A percentile compares a stretch with the other conserved stretches of the same genome.
Evolutionary conservation across 1,140 invertebrate genomes (phyloP).

Genomic region (Drosophila pandora): DNA sequence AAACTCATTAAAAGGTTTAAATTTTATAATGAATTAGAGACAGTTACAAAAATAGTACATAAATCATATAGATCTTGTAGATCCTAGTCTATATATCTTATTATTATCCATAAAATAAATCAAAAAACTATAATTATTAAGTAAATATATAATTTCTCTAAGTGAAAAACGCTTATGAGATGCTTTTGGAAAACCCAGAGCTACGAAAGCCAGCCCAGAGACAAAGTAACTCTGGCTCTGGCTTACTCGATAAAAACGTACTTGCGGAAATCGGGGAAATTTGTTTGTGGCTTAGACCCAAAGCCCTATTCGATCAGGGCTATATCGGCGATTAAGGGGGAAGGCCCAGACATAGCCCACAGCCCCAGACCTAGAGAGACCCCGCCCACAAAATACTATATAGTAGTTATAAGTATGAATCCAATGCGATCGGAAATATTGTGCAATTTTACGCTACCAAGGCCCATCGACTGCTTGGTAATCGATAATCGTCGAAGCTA

Average conservation of each 20-base stretch:
- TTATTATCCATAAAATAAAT: too few species aligned
- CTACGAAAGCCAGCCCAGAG: too few species aligned
- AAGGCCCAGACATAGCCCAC: conserved; percentile 15
- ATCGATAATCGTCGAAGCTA: conserved; percentile 21
- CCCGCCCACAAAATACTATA: conserved; percentile 6
- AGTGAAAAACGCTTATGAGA: conserved; percentile 27
- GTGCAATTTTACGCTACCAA: conserved; percentile 24
- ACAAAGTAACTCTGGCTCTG: background rate
- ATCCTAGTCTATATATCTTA: too few species aligned
- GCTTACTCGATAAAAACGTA: too few species aligned
- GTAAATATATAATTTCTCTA: background rate
- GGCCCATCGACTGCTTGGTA: conserved; percentile 17
- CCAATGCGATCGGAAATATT: conserved; percentile 13
- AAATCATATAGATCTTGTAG: too few species aligned
- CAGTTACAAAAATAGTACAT: too few species aligned
- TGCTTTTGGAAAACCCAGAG: conserved; percentile 33
- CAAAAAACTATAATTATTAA: too few species aligned
- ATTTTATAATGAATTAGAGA: too few species aligned
- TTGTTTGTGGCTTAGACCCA: conserved; percentile 20
- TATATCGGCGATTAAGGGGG: conserved; percentile 23
- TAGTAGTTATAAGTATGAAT: background rate
- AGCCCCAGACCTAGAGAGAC: background rate
- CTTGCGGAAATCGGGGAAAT: conserved; percentile 40
- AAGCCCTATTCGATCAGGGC: conserved; percentile 11
- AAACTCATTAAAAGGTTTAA: too few species aligned